Evolutionary conservation across 2,797 vertebrate genomes (phyloP).

Genomic region (Aplochiton taeniatus): DNA sequence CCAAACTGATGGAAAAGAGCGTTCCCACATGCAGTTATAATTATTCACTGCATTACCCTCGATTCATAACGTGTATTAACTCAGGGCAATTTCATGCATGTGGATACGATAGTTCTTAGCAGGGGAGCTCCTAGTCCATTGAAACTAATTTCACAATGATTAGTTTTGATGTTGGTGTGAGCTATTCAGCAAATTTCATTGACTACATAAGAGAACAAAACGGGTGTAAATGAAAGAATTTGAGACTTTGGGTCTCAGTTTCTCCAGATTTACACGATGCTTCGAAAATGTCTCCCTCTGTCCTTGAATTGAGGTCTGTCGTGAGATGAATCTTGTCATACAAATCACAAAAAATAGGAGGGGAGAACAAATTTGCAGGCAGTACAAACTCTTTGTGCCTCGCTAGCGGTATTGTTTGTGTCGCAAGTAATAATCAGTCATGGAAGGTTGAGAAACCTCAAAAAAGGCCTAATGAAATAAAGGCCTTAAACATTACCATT

Average conservation of each 20-base stretch:
- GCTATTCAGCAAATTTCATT: slow-evolving; percentile 61
- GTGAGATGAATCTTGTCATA: slow-evolving; percentile 82
- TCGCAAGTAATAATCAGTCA: slow-evolving; percentile 11
- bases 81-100: slow-evolving; percentile 99
- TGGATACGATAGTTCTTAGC: slow-evolving; percentile 97
- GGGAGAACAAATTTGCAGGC: too few relatives aligned
- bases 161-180: slow-evolving; percentile 85
- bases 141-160: slow-evolving; percentile 99
- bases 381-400: too few relatives aligned
- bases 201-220: too few relatives aligned
- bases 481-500: slow-evolving; percentile 81
- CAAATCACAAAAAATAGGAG: not conserved
- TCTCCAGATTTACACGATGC: slow-evolving; percentile 44
- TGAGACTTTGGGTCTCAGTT: slow-evolving; percentile 14
- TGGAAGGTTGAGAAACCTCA: slow-evolving; percentile 50
- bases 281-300: slow-evolving; percentile 69
- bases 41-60: slow-evolving; percentile 98
- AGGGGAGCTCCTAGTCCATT: slow-evolving; percentile 93
- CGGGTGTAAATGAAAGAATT: not conserved
- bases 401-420: too few relatives aligned
- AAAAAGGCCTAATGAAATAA: slow-evolving; percentile 73
- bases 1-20: slow-evolving; percentile 90
- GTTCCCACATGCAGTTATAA: slow-evolving; percentile 92
- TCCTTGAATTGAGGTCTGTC: slow-evolving; percentile 68
- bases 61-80: slow-evolving; percentile 98